Percentiles rank a stretch among this genome's conserved stretches.
Evolutionary conservation across 2,113 vertebrate species (phyloP).

Genomic region (Tenebrosternarchus preto): DNA sequence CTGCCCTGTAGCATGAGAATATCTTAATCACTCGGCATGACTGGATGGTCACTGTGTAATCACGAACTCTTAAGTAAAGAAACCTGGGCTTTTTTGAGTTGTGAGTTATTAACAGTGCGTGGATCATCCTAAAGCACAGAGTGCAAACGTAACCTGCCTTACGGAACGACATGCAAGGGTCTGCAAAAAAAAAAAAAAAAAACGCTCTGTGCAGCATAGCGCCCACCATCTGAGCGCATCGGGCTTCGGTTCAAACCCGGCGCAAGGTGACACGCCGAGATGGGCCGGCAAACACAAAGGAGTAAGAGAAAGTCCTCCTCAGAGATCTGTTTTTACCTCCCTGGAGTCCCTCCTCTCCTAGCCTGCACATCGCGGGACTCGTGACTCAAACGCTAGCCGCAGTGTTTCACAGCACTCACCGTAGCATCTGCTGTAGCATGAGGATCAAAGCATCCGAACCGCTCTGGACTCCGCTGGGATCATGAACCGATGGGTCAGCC

Average conservation of each 20-base stretch:
- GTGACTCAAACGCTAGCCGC: conserved; percentile 9
- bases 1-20: too few species aligned
- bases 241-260: conserved; percentile 42
- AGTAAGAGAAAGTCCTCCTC: conserved; percentile 3
- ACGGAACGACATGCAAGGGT: neutral
- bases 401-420: conserved; percentile 11
- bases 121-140: too few species aligned
- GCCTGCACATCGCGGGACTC: neutral
- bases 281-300: conserved; percentile 16
- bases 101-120: too few species aligned
- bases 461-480: neutral
- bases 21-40: too few species aligned
- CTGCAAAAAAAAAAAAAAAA: too few species aligned
- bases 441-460: neutral
- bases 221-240: conserved; percentile 21
- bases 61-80: too few species aligned
- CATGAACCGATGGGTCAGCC: neutral
- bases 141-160: too few species aligned
- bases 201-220: neutral
- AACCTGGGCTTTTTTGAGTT: too few species aligned
- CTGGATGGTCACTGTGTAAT: too few species aligned
- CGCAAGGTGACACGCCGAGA: conserved; percentile 21
- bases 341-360: neutral
- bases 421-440: conserved; percentile 20
- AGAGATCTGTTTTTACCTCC: neutral